A percentile compares a stretch with the other conserved stretches of the same genome.
phyloP scores from a whole-genome alignment of 2,888 invertebrate species.

The Candidula unifasciata region DNA sequence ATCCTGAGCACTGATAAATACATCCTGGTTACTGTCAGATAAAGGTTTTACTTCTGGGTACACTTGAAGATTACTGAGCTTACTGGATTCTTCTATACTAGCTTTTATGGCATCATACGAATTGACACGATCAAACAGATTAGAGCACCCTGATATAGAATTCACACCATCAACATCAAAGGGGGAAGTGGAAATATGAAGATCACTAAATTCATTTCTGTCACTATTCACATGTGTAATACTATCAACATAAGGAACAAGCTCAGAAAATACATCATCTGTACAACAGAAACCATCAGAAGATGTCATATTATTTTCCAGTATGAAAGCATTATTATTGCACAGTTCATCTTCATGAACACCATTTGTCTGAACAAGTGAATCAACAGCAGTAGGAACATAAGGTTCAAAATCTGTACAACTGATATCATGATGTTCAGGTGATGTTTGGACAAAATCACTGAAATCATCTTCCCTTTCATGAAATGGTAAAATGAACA shows the following conservation, averaged over 20 bases:
- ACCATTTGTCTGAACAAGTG: neutral
- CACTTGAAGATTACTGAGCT: too few species aligned
- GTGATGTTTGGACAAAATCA: constrained; percentile 24
- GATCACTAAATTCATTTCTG: neutral
- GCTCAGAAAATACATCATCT: neutral
- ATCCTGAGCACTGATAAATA: too few species aligned
- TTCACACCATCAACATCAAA: neutral
- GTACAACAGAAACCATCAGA: neutral
- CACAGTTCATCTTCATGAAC: constrained; percentile 7
- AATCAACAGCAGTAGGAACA: constrained; percentile 6
- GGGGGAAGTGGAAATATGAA: neutral
- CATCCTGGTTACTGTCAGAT: neutral
- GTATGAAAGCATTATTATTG: constrained; percentile 7
- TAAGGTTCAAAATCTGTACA: constrained; percentile 38
- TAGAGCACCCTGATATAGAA: neutral
- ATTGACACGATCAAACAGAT: neutral
- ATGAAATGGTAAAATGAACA: neutral
- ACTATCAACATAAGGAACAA: neutral
- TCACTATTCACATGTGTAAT: neutral
- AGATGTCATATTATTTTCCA: neutral
- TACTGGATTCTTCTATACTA: too few species aligned
- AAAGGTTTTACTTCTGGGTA: neutral
- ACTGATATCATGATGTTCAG: neutral
- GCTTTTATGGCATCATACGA: neutral
- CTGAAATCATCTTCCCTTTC: neutral